phyloP scores from a whole-genome alignment of 1,140 invertebrate species.

The Cydia amplana region DNA sequence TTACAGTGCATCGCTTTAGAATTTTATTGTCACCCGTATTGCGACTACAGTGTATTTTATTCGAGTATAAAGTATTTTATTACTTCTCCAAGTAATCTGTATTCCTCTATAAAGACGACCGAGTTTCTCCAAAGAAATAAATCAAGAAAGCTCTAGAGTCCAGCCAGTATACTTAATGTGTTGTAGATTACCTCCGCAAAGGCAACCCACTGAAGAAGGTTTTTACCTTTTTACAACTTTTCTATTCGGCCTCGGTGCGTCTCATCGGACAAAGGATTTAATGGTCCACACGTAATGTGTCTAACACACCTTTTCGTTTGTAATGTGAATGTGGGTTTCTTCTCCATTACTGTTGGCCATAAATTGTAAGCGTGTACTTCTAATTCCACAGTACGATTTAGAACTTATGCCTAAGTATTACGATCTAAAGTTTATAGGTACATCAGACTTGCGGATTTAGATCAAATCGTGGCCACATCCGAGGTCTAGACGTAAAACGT shows the following conservation, averaged over 20 bases:
- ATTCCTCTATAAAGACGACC: neutral
- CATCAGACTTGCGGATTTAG: constrained; percentile 42
- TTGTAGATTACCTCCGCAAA: constrained; percentile 1
- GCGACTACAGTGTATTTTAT: constrained; percentile 16
- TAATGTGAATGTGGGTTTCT: constrained; percentile 44
- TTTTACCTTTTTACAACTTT: neutral
- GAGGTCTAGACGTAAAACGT: constrained; percentile 49
- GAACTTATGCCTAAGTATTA: neutral
- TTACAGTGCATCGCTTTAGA: neutral
- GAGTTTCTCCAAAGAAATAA: neutral
- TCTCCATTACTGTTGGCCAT: constrained; percentile 37
- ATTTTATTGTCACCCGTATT: neutral
- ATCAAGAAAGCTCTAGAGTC: constrained; percentile 24
- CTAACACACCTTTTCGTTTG: constrained; percentile 39
- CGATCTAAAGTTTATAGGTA: neutral
- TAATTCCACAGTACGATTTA: constrained; percentile 26
- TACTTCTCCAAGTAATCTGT: constrained; percentile 1
- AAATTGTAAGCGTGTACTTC: constrained; percentile 40
- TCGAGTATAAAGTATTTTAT: constrained; percentile 31
- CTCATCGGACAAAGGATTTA: constrained; percentile 42
- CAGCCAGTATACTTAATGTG: neutral
- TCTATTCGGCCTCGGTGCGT: neutral
- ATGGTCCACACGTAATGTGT: constrained; percentile 42
- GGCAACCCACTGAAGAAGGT: neutral
- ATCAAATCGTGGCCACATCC: constrained; percentile 38